Base-by-base conservation (phyloP, 2,888 invertebrate species). In the Trileptium ribeirensis region DNA sequence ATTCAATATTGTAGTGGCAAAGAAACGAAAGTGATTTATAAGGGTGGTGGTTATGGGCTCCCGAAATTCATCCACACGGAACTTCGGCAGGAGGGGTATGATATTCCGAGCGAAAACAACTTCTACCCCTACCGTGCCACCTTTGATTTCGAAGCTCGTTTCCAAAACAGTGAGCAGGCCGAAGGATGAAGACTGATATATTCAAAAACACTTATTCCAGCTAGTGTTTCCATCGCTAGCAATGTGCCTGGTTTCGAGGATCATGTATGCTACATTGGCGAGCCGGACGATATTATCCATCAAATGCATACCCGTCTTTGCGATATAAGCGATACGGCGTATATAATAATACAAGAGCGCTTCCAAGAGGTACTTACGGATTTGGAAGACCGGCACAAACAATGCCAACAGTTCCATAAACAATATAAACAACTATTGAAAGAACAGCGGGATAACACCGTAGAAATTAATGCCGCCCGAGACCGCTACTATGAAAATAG, bases 71-170 rank as follows among this genome's bases (percentile, higher is more conserved):
- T 70, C 8, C 74, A 70, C n/a, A n/a, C 8, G 15, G 8, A 8
- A n/a, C 31, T 70, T 36, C 33, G 74, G 37, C 8, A 70, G 31
- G 31, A 70, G n/a, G 74, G 74, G 8, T 70, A 24, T 64, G 64
- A 64, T 64, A n/a, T 64, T 31, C 8, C 74, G 19, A 31, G 8
- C 24, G 8, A 51, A 8, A 36, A n/a, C 31, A n/a, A 33, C 36
- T 31, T 8, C 31, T 70, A 70, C n/a, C 74, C 74, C 19, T 70
- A 19, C 37, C 74, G 74, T 34, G 8, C 34, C 31, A 19, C 74
- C 8, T 70, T 70, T 70, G 74, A 70, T 70, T 70, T 70, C 31
- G 74, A 70, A 36, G 74, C 74, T 70, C 37, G 37, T 70, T 70
- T 70, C 74, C 8, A 19, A 34, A 36, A 8, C n/a, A n/a, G 8